Evolutionary conservation across 1,140 invertebrate species (phyloP).

Genomic region (Formica selysi): DNA sequence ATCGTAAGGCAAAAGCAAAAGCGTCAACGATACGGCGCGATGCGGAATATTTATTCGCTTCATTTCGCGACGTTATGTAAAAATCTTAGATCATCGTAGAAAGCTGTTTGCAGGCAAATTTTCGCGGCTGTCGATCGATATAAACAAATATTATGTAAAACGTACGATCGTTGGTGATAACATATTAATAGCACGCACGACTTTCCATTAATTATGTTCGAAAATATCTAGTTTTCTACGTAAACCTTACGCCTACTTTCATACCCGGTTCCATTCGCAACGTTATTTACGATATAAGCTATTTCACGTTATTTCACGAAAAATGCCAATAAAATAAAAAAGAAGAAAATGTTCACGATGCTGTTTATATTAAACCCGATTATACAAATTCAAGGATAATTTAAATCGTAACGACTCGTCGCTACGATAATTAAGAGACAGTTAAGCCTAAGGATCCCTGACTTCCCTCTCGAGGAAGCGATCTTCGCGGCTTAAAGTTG

Average conservation of each 20-base stretch:
- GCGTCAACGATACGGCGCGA: not conserved
- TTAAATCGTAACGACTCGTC: not conserved
- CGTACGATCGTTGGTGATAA: constrained; percentile 23
- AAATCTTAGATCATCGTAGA: constrained; percentile 62
- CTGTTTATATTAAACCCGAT: not conserved
- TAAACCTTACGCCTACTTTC: not conserved
- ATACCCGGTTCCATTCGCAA: not conserved
- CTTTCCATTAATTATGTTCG: constrained; percentile 43
- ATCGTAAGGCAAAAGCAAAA: constrained; percentile 12
- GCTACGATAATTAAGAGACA: not conserved
- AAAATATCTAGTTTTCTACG: constrained; percentile 9
- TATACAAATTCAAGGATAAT: not conserved
- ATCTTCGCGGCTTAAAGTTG: constrained; percentile 24
- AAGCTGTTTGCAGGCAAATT: constrained; percentile 37
- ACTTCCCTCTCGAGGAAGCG: not conserved
- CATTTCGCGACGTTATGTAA: constrained; percentile 58
- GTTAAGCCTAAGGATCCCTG: not conserved
- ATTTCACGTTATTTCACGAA: not conserved
- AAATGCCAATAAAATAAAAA: not conserved
- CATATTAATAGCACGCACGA: constrained; percentile 6
- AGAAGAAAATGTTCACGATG: not conserved
- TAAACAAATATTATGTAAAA: constrained; percentile 62
- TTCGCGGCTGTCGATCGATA: constrained; percentile 42
- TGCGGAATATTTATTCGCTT: constrained; percentile 45
- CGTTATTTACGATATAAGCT: no score